phyloP scores from a whole-genome alignment of 2,797 vertebrate genomes.

The Sebastes vulpes region DNA sequence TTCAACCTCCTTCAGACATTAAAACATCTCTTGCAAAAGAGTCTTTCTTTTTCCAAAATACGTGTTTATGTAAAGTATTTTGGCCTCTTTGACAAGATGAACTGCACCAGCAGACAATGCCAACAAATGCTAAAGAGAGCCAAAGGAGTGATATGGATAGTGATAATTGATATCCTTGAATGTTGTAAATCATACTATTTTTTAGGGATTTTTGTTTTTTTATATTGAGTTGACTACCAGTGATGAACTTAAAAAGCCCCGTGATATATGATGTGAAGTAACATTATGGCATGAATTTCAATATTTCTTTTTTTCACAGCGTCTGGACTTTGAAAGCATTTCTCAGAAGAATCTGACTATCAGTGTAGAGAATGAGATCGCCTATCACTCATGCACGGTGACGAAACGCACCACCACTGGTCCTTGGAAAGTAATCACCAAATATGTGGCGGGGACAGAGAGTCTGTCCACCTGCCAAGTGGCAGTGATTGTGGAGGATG shows the following conservation, averaged over 20 bases:
- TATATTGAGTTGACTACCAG: neutral
- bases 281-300: neutral
- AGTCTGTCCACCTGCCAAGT: neutral
- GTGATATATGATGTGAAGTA: neutral
- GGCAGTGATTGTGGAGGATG: slow-evolving; percentile 64
- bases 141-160: too few species aligned
- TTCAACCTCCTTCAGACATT: too few species aligned
- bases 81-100: neutral
- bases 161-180: neutral
- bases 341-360: slow-evolving; percentile 49
- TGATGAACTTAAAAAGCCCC: neutral
- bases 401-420: accelerated
- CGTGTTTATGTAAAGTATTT: too few species aligned
- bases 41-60: too few species aligned
- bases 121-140: neutral
- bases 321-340: slow-evolving; percentile 62
- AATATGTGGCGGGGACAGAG: accelerated
- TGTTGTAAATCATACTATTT: neutral
- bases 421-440: slow-evolving; percentile 53
- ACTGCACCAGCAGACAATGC: neutral
- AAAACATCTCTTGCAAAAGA: too few species aligned
- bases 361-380: slow-evolving; percentile 65
- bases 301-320: slow-evolving; percentile 33
- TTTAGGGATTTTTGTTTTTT: neutral
- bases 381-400: slow-evolving; percentile 62